Conservation (phyloP, 2,797 vertebrate genomes). For the Lithobates sylvaticus region DNA sequence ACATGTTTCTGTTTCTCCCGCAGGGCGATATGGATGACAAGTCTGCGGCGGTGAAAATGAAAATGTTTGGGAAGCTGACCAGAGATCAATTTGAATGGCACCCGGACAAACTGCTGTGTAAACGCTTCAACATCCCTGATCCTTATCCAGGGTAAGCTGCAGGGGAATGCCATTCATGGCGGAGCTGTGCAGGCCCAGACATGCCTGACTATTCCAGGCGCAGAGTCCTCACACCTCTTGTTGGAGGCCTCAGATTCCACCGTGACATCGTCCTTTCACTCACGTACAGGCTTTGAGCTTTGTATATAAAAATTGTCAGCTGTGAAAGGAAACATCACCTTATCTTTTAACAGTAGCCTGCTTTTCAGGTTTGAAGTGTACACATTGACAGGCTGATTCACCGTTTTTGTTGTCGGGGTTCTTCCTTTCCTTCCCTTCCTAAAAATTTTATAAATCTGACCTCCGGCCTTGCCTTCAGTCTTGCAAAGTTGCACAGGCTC, state of each 20-base stretch:
- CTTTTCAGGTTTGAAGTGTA: too few species aligned
- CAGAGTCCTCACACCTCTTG: too few species aligned
- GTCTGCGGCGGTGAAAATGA: slow-evolving; percentile 89
- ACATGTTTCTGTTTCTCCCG: neutral
- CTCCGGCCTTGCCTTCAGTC: too few species aligned
- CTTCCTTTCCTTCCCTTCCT: too few species aligned
- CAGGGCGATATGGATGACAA: slow-evolving; percentile 87
- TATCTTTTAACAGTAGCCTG: too few species aligned
- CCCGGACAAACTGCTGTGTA: slow-evolving; percentile 92
- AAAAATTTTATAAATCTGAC: too few species aligned
- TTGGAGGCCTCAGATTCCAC: neutral
- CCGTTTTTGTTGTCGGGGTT: too few species aligned
- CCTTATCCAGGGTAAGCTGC: slow-evolving; percentile 89
- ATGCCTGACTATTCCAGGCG: neutral
- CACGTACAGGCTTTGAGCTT: neutral
- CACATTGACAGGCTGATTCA: too few species aligned
- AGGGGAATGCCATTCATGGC: neutral
- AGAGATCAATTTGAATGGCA: slow-evolving; percentile 93
- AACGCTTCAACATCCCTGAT: slow-evolving; percentile 92
- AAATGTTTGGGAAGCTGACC: slow-evolving; percentile 94
- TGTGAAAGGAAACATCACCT: neutral
- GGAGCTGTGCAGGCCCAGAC: slow-evolving; percentile 11
- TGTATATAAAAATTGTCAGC: neutral
- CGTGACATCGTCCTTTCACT: neutral
- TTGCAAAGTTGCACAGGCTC: too few species aligned